Evolutionary conservation across 2,888 invertebrate genomes (phyloP).

Genomic region (Phrixothrix hirtus): DNA sequence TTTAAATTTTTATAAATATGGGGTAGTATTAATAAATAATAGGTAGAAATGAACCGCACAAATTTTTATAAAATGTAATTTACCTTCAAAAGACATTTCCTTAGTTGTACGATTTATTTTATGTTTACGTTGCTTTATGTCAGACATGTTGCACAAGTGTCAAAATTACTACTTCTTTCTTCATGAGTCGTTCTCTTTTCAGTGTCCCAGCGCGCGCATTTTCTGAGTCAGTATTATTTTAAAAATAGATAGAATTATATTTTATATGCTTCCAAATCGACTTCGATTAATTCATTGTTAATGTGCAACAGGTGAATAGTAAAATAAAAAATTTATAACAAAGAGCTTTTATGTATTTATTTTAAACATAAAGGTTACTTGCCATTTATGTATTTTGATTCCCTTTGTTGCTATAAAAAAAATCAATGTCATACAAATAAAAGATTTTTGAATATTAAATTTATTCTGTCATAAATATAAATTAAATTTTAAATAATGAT

Average conservation of each 20-base stretch:
- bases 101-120: slow-evolving; percentile 50
- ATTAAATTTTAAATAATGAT: too few species aligned
- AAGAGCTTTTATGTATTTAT: too few species aligned
- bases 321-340: neutral
- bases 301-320: neutral
- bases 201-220: slow-evolving; percentile 10
- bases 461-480: too few species aligned
- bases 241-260: slow-evolving; percentile 1
- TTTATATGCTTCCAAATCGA: neutral
- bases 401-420: too few species aligned
- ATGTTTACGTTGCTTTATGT: slow-evolving; percentile 60
- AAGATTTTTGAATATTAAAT: too few species aligned
- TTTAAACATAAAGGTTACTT: too few species aligned
- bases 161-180: slow-evolving; percentile 14
- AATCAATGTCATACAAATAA: too few species aligned
- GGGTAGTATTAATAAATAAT: neutral
- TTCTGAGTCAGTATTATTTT: slow-evolving; percentile 13
- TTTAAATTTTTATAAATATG: neutral
- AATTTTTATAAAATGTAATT: slow-evolving; percentile 9
- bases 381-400: neutral
- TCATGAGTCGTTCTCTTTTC: slow-evolving; percentile 11
- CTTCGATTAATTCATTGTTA: neutral
- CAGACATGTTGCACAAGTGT: slow-evolving; percentile 51
- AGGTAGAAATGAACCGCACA: too few species aligned
- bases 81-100: slow-evolving; percentile 47